Conservation (phyloP, 2,113 vertebrate species). For the Parus major region DNA sequence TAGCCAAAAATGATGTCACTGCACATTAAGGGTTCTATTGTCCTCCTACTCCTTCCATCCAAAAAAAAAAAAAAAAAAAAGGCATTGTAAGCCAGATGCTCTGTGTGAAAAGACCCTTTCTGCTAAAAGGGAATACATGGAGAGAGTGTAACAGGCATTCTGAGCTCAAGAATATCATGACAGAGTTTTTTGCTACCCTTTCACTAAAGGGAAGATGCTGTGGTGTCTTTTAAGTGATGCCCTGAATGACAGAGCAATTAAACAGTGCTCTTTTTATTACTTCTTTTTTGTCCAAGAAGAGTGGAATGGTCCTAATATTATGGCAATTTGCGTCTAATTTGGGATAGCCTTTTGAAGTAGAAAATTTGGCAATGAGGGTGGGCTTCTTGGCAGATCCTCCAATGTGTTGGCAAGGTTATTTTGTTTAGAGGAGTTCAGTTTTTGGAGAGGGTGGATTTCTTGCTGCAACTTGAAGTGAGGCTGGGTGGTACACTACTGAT, state of each 20-base stretch:
- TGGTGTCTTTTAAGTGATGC: background rate
- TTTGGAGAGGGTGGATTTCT: background rate
- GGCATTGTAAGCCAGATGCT: background rate
- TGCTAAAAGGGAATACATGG: background rate
- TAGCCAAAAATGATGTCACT: constrained; percentile 39
- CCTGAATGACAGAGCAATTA: background rate
- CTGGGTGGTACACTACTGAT: background rate
- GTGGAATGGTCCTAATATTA: background rate
- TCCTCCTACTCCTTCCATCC: background rate
- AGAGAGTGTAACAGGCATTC: background rate
- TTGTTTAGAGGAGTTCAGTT: background rate
- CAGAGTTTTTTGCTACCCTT: background rate
- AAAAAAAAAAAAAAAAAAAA: background rate
- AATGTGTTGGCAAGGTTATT: background rate
- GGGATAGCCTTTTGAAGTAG: background rate
- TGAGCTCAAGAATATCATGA: background rate
- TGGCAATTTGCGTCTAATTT: background rate
- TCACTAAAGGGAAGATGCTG: background rate
- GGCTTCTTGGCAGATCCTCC: background rate
- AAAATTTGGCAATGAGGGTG: background rate
- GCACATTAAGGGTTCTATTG: constrained; percentile 18
- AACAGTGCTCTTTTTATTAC: background rate
- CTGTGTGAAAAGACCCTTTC: background rate
- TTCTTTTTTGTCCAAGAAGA: background rate
- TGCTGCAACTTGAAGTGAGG: background rate